These are phyloP conservation scores for Apostichopus leukothele DNA, from an alignment of 53 echinoderm and acorn worm genomes.

Conservation along the genomic window DNA sequence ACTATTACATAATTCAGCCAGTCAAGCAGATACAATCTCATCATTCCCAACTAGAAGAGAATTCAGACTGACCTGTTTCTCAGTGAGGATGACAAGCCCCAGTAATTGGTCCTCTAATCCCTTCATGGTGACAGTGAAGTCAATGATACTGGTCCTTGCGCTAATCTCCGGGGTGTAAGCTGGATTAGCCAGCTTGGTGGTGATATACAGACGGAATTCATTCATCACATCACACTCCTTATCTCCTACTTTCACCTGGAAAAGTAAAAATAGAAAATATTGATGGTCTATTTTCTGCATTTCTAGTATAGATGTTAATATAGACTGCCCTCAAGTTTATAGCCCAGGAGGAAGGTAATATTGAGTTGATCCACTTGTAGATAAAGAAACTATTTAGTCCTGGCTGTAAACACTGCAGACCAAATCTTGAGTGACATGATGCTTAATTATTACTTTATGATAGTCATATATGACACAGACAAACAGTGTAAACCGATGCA, in stretches of 20 bases:
- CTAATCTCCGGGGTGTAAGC: slow-evolving; percentile 99
- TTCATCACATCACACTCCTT: slow-evolving; percentile 93
- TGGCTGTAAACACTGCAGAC: too few species aligned
- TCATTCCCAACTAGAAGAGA: background rate
- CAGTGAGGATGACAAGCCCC: slow-evolving; percentile 96
- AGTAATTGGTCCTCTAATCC: slow-evolving; percentile 96
- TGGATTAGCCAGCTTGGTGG: slow-evolving; percentile 96
- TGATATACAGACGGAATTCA: slow-evolving; percentile 87
- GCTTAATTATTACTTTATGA: too few species aligned
- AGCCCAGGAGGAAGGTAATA: too few species aligned
- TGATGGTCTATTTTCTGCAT: background rate
- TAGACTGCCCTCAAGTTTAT: too few species aligned
- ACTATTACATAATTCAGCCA: too few species aligned
- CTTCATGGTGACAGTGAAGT: slow-evolving; percentile 99
- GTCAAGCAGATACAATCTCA: too few species aligned
- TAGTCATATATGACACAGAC: too few species aligned
- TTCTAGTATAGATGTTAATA: too few species aligned
- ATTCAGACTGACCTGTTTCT: slow-evolving; percentile 74
- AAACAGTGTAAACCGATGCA: too few species aligned
- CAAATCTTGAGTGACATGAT: too few species aligned
- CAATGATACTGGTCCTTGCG: slow-evolving; percentile 49
- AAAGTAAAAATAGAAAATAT: background rate
- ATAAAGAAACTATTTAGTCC: too few species aligned
- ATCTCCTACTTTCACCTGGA: slow-evolving; percentile 98
- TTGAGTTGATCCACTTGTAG: too few species aligned